A percentile compares a stretch with the other conserved stretches of the same genome.
These are phyloP conservation scores for Tricholaema leucomelas DNA, from an alignment of 2,113 vertebrate species.

Conservation along the genomic window DNA sequence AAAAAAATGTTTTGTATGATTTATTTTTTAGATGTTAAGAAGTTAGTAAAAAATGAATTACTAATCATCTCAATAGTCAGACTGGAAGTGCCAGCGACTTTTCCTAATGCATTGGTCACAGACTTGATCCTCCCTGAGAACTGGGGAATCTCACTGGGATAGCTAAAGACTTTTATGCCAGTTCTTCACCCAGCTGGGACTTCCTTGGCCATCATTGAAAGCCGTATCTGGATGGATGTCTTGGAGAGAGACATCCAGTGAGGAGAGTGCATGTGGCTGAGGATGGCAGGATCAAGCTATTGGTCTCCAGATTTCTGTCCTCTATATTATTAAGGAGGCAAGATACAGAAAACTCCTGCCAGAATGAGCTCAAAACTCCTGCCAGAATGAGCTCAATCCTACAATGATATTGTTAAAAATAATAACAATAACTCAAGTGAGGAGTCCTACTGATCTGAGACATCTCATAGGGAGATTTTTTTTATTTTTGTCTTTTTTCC, in stretches of 20 bases:
- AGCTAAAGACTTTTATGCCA: not conserved
- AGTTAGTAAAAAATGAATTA: not conserved
- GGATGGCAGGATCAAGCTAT: not conserved
- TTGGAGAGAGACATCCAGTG: not conserved
- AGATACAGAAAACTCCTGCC: not conserved
- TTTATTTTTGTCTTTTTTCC: not conserved
- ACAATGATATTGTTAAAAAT: not conserved
- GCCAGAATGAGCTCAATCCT: not conserved
- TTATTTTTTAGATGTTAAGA: slow-evolving; percentile 8
- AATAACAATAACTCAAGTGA: not conserved
- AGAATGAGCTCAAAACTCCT: not conserved
- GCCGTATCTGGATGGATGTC: not conserved
- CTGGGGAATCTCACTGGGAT: not conserved
- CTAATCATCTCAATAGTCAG: not conserved
- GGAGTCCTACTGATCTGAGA: not conserved
- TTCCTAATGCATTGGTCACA: not conserved
- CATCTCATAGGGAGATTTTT: not conserved
- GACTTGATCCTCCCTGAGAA: not conserved
- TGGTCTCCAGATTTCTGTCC: not conserved
- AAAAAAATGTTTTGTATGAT: not conserved
- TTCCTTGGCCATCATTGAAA: not conserved
- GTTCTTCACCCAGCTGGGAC: not conserved
- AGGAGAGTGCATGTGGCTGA: not conserved
- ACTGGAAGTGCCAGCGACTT: not conserved
- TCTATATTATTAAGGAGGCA: not conserved